These are phyloP conservation scores for Siniperca obscura DNA, from an alignment of 2,797 vertebrate species.

Conservation along the genomic window DNA sequence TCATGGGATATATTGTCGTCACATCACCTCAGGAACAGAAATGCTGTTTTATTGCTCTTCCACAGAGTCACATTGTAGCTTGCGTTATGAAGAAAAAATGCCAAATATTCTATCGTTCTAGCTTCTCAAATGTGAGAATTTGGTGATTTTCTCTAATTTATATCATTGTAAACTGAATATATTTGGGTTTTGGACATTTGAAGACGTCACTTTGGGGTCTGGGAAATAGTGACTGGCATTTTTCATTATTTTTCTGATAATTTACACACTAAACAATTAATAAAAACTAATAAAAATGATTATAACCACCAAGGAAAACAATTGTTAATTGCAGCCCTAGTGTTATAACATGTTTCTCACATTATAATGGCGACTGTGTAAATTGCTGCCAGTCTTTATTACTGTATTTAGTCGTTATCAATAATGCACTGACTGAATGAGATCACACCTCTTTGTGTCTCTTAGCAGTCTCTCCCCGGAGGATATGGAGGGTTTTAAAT, in stretches of 20 bases:
- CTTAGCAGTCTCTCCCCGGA: slow-evolving; percentile 18
- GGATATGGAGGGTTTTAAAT: slow-evolving; percentile 33
- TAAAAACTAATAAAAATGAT: too few relatives aligned
- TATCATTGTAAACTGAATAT: neutral
- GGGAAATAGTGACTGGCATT: neutral
- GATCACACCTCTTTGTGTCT: slow-evolving; percentile 33
- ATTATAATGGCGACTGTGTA: neutral
- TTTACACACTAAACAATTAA: too few relatives aligned
- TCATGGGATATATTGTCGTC: neutral
- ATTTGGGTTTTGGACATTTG: neutral
- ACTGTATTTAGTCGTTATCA: slow-evolving; percentile 9
- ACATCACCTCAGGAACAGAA: too few relatives aligned
- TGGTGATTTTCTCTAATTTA: neutral
- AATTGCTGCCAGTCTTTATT: neutral
- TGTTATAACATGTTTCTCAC: neutral
- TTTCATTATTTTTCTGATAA: neutral
- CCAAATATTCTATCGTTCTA: too few relatives aligned
- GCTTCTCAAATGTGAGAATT: too few relatives aligned
- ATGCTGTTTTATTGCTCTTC: neutral
- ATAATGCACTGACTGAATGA: slow-evolving; percentile 26
- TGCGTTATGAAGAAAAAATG: neutral
- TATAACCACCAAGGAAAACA: too few relatives aligned
- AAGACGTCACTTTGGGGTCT: neutral
- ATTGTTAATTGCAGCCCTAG: too few relatives aligned
- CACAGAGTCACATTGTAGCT: neutral